These are phyloP conservation scores for Scomberomorus guttatus DNA, from an alignment of 2,797 vertebrate species.

Conservation along the genomic window DNA sequence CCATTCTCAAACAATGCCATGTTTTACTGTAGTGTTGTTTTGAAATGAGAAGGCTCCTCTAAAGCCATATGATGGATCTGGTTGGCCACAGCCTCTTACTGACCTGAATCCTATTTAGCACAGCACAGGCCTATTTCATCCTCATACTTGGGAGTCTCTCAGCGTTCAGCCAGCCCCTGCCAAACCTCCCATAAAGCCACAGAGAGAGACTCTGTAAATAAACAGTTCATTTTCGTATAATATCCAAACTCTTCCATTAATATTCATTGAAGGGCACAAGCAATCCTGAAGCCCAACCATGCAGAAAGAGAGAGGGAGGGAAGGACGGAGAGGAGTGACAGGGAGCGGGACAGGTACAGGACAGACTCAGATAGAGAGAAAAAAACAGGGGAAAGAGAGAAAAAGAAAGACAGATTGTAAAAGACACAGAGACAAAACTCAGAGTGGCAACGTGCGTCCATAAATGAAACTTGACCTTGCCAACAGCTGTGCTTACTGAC, in stretches of 20 bases:
- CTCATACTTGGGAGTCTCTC: slow-evolving; percentile 50
- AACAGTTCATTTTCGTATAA: slow-evolving; percentile 82
- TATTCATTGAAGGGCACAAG: slow-evolving; percentile 77
- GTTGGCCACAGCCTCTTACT: slow-evolving; percentile 64
- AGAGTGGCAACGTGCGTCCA: slow-evolving; percentile 57
- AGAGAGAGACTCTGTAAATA: slow-evolving; percentile 73
- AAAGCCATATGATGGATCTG: slow-evolving; percentile 57
- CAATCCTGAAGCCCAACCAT: slow-evolving; percentile 71
- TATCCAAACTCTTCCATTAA: slow-evolving; percentile 79
- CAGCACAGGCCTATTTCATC: slow-evolving; percentile 54
- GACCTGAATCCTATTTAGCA: slow-evolving; percentile 67
- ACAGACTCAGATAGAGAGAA: slow-evolving; percentile 29
- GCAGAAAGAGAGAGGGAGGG: slow-evolving; percentile 65
- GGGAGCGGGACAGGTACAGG: slow-evolving; percentile 56
- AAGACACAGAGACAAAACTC: slow-evolving; percentile 48
- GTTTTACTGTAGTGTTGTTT: slow-evolving; percentile 9
- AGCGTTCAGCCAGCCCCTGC: slow-evolving; percentile 16
- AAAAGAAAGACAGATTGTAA: slow-evolving; percentile 36
- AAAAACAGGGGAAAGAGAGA: background rate
- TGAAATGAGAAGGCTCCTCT: slow-evolving; percentile 22
- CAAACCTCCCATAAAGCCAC: slow-evolving; percentile 52
- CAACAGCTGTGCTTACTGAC: slow-evolving; percentile 86
- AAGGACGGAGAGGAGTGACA: slow-evolving; percentile 32
- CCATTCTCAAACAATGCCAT: background rate
- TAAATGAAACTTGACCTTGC: slow-evolving; percentile 86